phyloP scores from a whole-genome alignment of 1,140 invertebrate genomes.

The Drosophila guanche region DNA sequence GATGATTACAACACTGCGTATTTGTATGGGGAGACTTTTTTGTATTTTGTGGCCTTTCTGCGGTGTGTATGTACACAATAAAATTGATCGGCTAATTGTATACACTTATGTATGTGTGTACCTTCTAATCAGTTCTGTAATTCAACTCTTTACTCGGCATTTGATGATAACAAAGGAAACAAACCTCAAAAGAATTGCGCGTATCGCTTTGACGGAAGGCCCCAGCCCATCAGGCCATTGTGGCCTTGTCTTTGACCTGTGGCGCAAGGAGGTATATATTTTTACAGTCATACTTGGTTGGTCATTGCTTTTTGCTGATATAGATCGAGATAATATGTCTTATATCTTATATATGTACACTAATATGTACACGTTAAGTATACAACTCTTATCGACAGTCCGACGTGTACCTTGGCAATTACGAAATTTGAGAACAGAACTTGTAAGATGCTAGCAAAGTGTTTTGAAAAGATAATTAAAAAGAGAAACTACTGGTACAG shows the following conservation, averaged over 20 bases:
- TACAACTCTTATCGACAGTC: conserved; percentile 1
- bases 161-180: too few species aligned
- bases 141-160: too few species aligned
- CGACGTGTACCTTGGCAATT: conserved; percentile 18
- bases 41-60: conserved; percentile 10
- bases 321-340: conserved; percentile 25
- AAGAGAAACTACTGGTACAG: not conserved
- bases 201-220: conserved; percentile 39
- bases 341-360: conserved; percentile 1
- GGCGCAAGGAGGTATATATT: conserved; percentile 20
- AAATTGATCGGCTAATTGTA: too few species aligned
- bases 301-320: conserved; percentile 21
- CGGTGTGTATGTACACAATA: not conserved
- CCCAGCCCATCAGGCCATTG: conserved; percentile 20
- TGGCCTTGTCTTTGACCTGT: conserved; percentile 49
- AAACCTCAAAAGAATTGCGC: conserved; percentile 1
- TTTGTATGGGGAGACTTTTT: conserved; percentile 20
- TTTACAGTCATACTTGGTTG: conserved; percentile 5
- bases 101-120: too few species aligned
- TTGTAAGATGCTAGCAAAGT: conserved; percentile 1
- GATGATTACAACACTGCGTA: conserved; percentile 43
- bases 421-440: conserved; percentile 24
- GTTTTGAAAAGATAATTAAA: not conserved
- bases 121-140: too few species aligned
- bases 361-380: not conserved